Percentiles rank a stretch among this genome's conserved stretches.
Evolutionary conservation across 2,888 invertebrate species (phyloP).

Genomic region (Thysanoteuthis rhombus): DNA sequence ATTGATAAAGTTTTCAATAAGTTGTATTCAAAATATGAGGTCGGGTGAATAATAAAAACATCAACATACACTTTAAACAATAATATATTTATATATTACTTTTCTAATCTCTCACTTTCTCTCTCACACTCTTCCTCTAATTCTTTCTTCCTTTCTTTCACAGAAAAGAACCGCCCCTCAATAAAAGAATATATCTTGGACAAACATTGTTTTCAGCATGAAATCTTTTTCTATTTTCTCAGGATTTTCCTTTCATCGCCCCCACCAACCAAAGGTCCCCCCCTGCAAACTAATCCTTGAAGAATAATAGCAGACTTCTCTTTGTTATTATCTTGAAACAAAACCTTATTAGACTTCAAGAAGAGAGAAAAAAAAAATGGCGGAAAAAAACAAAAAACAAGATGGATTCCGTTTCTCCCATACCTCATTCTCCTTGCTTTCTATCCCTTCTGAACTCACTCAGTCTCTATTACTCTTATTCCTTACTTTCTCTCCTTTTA

Average conservation of each 20-base stretch:
- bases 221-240: background rate
- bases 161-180: too few relatives aligned
- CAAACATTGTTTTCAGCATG: background rate
- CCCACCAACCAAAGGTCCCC: background rate
- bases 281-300: background rate
- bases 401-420: background rate
- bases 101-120: background rate
- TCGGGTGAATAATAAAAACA: background rate
- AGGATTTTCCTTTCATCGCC: background rate
- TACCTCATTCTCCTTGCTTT: background rate
- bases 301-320: background rate
- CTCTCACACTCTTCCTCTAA: background rate
- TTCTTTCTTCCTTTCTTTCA: background rate
- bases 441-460: background rate
- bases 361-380: background rate
- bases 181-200: background rate
- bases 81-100: background rate
- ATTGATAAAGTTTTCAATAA: background rate
- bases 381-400: background rate
- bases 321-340: background rate
- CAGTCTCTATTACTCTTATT: background rate
- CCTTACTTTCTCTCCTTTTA: too few relatives aligned
- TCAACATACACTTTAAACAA: background rate
- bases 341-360: background rate
- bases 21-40: background rate